phyloP scores from a whole-genome alignment of 1,140 invertebrate species.

The Lethrus apterus region DNA sequence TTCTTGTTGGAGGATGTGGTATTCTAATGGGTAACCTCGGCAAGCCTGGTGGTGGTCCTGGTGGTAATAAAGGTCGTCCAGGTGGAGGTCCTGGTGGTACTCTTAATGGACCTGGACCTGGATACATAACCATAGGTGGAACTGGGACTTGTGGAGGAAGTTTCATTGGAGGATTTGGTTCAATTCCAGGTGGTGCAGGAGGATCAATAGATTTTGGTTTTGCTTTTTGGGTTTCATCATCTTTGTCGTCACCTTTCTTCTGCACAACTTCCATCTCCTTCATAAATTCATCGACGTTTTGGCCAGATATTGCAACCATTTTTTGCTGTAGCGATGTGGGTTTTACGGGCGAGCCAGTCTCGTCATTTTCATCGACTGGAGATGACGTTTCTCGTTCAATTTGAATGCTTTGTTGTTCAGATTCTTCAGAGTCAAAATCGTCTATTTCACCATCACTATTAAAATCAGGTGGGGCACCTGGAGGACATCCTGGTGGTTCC shows the following conservation, averaged over 20 bases:
- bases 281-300: conserved; percentile 89
- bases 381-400: conserved; percentile 28
- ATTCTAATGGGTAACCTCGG: conserved; percentile 45
- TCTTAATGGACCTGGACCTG: conserved; percentile 49
- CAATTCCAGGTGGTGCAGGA: conserved; percentile 31
- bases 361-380: conserved; percentile 21
- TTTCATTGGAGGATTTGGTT: conserved; percentile 35
- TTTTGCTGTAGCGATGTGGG: conserved; percentile 72
- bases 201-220: conserved; percentile 21
- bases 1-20: conserved; percentile 44
- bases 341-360: conserved; percentile 46
- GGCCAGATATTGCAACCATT: conserved; percentile 77
- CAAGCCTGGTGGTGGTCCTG: conserved; percentile 62
- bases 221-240: conserved; percentile 46
- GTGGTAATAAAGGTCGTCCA: conserved; percentile 52
- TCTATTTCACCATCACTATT: conserved; percentile 56
- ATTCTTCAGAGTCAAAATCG: conserved; percentile 32
- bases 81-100: conserved; percentile 59
- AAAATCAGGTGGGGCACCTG: conserved; percentile 70
- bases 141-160: conserved; percentile 49
- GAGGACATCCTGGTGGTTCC: conserved; percentile 82
- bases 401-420: conserved; percentile 22
- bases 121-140: conserved; percentile 48
- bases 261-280: conserved; percentile 84
- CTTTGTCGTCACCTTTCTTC: conserved; percentile 61